A percentile compares a stretch with the other conserved stretches of the same genome.
Evolutionary conservation across 2,113 vertebrate genomes (phyloP).

Genomic region (Rafetus swinhoei): DNA sequence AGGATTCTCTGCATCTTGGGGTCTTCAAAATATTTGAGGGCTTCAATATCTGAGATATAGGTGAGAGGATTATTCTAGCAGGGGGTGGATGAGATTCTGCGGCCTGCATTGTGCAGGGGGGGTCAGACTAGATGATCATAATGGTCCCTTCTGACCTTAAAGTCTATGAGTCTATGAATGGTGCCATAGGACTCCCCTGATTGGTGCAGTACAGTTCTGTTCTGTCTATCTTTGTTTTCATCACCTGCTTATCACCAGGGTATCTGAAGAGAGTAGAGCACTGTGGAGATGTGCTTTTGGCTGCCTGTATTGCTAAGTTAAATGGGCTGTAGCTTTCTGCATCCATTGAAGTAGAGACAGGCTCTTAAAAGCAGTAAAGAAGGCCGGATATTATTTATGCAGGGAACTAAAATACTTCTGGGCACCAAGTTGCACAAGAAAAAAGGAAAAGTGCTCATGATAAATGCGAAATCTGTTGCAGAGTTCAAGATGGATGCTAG

Average conservation of each 20-base stretch:
- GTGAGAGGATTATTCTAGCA: no score
- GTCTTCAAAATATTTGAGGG: no score
- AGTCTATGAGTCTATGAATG: no score
- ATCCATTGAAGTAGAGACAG: not conserved
- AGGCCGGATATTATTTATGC: not conserved
- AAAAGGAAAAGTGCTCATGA: not conserved
- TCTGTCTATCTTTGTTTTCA: not conserved
- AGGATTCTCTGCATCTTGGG: no score
- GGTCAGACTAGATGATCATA: no score
- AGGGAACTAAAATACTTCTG: not conserved
- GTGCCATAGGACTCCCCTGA: not conserved
- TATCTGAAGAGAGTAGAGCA: not conserved
- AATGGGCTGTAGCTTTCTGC: not conserved
- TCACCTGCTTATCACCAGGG: not conserved
- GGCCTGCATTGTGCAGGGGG: no score
- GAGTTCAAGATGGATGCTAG: not conserved
- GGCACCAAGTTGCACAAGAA: not conserved
- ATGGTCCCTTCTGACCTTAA: no score
- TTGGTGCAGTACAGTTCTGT: not conserved
- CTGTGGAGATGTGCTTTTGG: fast-evolving
- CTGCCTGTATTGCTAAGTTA: not conserved
- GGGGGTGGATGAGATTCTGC: no score
- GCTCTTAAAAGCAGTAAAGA: not conserved
- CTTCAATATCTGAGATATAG: no score
- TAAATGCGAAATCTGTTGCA: not conserved